Evolutionary conservation across 2,113 vertebrate genomes (phyloP).

Genomic region (Antennarius striatus): DNA sequence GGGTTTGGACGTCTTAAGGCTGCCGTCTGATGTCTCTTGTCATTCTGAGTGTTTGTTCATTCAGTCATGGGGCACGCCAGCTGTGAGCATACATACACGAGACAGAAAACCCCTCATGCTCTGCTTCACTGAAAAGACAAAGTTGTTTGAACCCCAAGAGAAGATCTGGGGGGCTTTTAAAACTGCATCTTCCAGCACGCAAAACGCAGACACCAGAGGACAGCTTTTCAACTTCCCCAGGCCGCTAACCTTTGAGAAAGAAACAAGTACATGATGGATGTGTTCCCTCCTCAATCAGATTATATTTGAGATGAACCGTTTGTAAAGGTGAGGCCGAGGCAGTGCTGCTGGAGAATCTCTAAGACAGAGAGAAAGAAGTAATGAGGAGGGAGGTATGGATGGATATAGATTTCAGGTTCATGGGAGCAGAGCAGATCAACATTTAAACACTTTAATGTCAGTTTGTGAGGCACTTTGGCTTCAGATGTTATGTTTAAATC

Average conservation of each 20-base stretch:
- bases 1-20: constrained; percentile 33
- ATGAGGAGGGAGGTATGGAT: background rate
- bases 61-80: constrained; percentile 24
- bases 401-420: background rate
- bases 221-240: constrained; percentile 39
- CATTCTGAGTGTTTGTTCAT: constrained; percentile 61
- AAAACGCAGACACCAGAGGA: constrained; percentile 25
- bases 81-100: background rate
- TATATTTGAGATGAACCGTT: constrained; percentile 40
- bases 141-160: constrained; percentile 49
- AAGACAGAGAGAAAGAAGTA: background rate
- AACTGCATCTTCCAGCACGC: constrained; percentile 12
- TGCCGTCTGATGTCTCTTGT: constrained; percentile 59
- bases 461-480: background rate
- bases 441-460: background rate
- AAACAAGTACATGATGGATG: constrained; percentile 43
- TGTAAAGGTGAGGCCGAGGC: constrained; percentile 30
- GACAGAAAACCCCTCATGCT: constrained; percentile 46
- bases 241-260: constrained; percentile 50
- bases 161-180: constrained; percentile 38
- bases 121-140: constrained; percentile 31
- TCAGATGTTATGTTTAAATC: background rate
- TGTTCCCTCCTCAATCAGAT: constrained; percentile 40
- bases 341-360: constrained; percentile 1
- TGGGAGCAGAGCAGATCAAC: constrained; percentile 11